Evolutionary conservation across 2,113 vertebrate species (phyloP), one percentile per base, ranked within the genome.

Genomic region (Capreolus pygargus): DNA sequence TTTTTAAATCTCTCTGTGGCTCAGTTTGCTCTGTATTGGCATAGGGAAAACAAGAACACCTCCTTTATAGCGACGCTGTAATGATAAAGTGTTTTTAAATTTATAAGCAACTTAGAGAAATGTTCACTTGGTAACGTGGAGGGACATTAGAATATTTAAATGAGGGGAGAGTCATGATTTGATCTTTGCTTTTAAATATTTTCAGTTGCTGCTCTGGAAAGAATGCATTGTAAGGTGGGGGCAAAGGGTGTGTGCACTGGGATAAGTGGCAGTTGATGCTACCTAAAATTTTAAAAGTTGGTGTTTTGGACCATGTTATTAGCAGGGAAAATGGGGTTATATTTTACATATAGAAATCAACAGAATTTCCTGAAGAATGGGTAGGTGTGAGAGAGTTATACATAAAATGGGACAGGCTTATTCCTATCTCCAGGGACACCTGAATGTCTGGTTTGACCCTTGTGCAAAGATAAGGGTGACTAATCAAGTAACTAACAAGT

Each of bases 111-210:
- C 7, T 39, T 88, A 21, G 13, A 36, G n/a, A 57, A 84, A 57
- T 78, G 1, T 25, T 30, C 76, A 57, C 25, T 89, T 74, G 78
- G 17, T 60, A 17, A 94, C 15, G 1, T 23, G 5, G 15, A 4
- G 11, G 61, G 10, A 64, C 7, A 74, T 45, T 86, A 25, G 16
- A 78, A 25, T 61, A 43, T 60, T 96, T 89, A 57, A 97, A 52
- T 78, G 7, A 27, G 1, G 45, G 21, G 7, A 67, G 33, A 57
- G 4, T 47, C 23, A 45, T 33, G 7, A 57, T 81, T 58, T 87
- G 4, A 47, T 84, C 88, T 90, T 78, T 79, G 90, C 36, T 54
- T 57, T 95, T 52, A 61, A 93, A 74, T 64, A 43, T 57, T 93
- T 86, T 58, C 2, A 84, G 1, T 30, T 47, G 2, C 19, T 87